Conservation (phyloP, 2,888 invertebrate species). For the Lottia scabra region DNA sequence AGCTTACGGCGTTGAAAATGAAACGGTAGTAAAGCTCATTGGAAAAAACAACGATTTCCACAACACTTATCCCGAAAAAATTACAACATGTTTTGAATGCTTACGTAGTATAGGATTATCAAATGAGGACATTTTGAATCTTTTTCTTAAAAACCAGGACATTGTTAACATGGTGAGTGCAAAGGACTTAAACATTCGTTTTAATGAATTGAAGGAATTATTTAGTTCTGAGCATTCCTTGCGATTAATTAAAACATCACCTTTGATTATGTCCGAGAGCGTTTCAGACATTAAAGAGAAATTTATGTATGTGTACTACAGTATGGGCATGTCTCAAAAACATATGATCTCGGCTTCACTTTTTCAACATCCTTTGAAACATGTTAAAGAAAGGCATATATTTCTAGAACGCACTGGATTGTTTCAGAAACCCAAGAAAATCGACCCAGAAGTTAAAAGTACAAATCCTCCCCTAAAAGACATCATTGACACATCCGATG, state of each 20-base stretch:
- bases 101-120: neutral
- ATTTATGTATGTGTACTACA: constrained; percentile 41
- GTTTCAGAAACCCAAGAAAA: constrained; percentile 31
- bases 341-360: constrained; percentile 42
- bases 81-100: neutral
- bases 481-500: constrained; percentile 40
- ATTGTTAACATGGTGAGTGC: neutral
- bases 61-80: neutral
- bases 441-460: constrained; percentile 29
- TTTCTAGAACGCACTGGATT: constrained; percentile 44
- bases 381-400: constrained; percentile 43
- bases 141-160: neutral
- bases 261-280: constrained; percentile 34
- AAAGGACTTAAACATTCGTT: neutral
- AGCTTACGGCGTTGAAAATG: neutral
- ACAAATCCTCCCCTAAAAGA: constrained; percentile 39
- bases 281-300: constrained; percentile 33
- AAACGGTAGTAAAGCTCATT: neutral
- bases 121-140: neutral
- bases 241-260: constrained; percentile 10
- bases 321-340: constrained; percentile 45
- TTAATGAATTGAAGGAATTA: neutral
- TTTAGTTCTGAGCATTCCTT: neutral
- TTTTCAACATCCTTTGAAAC: constrained; percentile 37
- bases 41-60: neutral